phyloP scores from a whole-genome alignment of 2,888 invertebrate genomes.

The Lasioglossum oenotherae region DNA sequence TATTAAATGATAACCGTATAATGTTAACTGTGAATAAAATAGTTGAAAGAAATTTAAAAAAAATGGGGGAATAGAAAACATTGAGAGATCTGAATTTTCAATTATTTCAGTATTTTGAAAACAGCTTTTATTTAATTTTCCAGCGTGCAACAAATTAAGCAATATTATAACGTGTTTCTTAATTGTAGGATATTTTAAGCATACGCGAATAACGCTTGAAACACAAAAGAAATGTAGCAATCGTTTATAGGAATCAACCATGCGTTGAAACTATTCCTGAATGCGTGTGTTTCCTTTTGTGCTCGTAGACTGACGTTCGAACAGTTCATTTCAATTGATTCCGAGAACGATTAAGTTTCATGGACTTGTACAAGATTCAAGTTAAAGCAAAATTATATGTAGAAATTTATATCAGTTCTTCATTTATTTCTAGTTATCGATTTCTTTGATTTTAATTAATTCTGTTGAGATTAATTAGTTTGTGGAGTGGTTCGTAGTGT shows the following conservation, averaged over 20 bases:
- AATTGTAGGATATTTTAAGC: background rate
- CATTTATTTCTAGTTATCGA: background rate
- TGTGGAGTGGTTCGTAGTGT: background rate
- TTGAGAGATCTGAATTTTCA: background rate
- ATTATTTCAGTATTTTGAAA: background rate
- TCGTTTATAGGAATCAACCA: slow-evolving; percentile 26
- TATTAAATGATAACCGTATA: background rate
- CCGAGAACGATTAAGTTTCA: slow-evolving; percentile 15
- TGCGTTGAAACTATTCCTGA: slow-evolving; percentile 29
- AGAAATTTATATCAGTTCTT: background rate
- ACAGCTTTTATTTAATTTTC: background rate
- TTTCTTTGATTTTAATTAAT: background rate
- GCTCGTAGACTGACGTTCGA: slow-evolving; percentile 1
- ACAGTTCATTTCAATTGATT: slow-evolving; percentile 26
- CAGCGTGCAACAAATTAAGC: background rate
- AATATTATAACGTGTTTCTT: background rate
- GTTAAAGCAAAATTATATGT: background rate
- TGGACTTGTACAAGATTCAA: background rate
- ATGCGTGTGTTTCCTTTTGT: slow-evolving; percentile 20
- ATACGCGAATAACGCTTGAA: background rate
- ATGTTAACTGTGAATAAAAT: background rate
- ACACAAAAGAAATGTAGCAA: slow-evolving; percentile 17
- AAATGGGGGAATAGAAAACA: background rate
- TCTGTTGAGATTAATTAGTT: background rate
- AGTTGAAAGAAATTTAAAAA: background rate